Evolutionary conservation across 2,113 vertebrate genomes (phyloP), one percentile per base, ranked within the genome.

Genomic region (Ranitomeya imitator): DNA sequence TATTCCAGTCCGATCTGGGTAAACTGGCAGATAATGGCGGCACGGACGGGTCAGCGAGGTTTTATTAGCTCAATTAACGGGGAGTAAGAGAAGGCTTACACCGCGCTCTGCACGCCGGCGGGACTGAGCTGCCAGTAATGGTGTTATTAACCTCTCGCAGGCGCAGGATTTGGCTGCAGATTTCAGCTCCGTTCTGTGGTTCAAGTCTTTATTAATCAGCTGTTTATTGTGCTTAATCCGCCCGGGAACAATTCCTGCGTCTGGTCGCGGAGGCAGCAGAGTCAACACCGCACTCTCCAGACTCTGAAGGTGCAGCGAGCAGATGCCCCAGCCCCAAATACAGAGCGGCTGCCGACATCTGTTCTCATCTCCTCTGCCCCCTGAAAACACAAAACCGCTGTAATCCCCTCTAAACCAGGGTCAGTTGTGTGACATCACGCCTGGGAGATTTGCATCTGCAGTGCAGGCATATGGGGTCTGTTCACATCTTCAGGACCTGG

Each of bases 61-160:
- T 96, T 96, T 97, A 97, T 98, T 97, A 97, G 96, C 96, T 96
- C 96, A 96, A 97, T 97, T 99, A 99, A 99, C 97, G 97, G 97
- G 97, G 96, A 97, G 96, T 97, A 97, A 98, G 98, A 96, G 94
- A 95, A 92, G 94, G 95, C 97, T 96, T 96, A 97, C 95, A 95
- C 93, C 90, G 90, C 91, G 94, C 94, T 96, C 94, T 94, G 95
- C 96, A 96, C 89, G 95, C 96, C 96, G 97, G 92, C 95, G 92
- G 94, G 93, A 82, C 94, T 94, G 96, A 96, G 97, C 96, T 95
- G 95, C 94, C 94, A 94, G 97, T 99, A 99, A 99, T 99, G 93
- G 97, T 97, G 97, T 99, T 98, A 99, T 99, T 99, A 99, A 99
- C 98, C 98, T 95, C 90, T 81, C 9, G 74, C 96, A 95, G 95